phyloP scores from a whole-genome alignment of 2,888 invertebrate species.

The Philonicus albiceps region DNA sequence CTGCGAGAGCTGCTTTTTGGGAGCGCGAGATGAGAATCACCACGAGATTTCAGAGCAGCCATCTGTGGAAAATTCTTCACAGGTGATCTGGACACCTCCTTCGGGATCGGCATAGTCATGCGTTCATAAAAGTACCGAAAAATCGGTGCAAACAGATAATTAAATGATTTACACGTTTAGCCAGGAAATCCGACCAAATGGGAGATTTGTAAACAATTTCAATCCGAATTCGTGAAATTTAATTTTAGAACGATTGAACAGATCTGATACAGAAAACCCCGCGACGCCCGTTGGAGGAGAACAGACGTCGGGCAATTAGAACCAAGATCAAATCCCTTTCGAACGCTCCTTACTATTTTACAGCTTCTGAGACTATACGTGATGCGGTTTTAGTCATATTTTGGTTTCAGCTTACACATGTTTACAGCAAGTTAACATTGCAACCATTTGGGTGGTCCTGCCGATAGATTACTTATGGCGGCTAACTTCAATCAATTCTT shows the following conservation, averaged over 20 bases:
- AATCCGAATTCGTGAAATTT: constrained; percentile 39
- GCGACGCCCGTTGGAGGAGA: not conserved
- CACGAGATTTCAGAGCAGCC: not conserved
- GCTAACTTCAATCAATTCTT: constrained; percentile 48
- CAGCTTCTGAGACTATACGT: not conserved
- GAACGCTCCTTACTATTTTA: not conserved
- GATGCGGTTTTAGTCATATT: constrained; percentile 44
- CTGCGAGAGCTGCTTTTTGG: not conserved
- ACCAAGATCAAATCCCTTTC: not conserved
- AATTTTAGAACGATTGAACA: constrained; percentile 41
- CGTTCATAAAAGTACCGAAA: not conserved
- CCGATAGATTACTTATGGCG: constrained; percentile 46
- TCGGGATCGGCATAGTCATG: not conserved
- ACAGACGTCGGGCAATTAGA: not conserved
- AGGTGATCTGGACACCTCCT: not conserved
- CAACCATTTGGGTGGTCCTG: constrained; percentile 48
- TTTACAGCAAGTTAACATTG: constrained; percentile 46
- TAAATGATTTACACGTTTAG: constrained; percentile 20
- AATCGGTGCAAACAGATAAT: constrained; percentile 7
- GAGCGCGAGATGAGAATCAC: not conserved
- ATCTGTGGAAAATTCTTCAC: constrained; percentile 2
- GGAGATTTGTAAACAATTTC: constrained; percentile 25
- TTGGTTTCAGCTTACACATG: constrained; percentile 49
- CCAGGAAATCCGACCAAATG: constrained; percentile 33
- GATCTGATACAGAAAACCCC: constrained; percentile 33